Conservation (phyloP, 2,888 invertebrate genomes). For the Carcina quercana region DNA sequence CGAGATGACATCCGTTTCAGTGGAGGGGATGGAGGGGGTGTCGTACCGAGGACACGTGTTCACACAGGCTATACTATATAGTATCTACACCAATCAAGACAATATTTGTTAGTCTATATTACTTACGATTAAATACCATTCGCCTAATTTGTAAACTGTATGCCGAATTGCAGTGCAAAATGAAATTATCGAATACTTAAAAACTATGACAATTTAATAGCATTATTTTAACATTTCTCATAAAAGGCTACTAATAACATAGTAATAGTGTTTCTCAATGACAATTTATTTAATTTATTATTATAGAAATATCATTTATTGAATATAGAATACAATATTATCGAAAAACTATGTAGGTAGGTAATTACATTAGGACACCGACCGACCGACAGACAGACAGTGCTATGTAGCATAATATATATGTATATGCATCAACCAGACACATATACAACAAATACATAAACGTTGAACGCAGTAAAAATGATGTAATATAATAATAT, state of each 20-base stretch:
- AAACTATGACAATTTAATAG: conserved; percentile 70
- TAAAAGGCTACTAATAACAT: conserved; percentile 68
- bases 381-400: too few species aligned
- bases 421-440: too few species aligned
- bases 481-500: too few species aligned
- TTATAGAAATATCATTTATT: conserved; percentile 71
- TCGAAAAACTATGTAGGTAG: conserved; percentile 70
- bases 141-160: conserved; percentile 63
- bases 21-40: too few species aligned
- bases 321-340: conserved; percentile 73
- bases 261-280: conserved; percentile 66
- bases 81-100: conserved; percentile 66
- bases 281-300: conserved; percentile 69
- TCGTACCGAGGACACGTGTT: too few species aligned
- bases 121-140: conserved; percentile 47
- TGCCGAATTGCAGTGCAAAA: conserved; percentile 68
- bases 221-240: conserved; percentile 60
- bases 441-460: too few species aligned
- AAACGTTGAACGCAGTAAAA: too few species aligned
- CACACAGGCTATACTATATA: conserved; percentile 47
- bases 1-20: too few species aligned
- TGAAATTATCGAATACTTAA: conserved; percentile 68
- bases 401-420: too few species aligned
- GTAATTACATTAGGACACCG: conserved; percentile 67
- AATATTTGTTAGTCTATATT: conserved; percentile 59